Percentiles rank a stretch among this genome's conserved stretches.
phyloP scores from a whole-genome alignment of 2,797 vertebrate genomes.

The Typhlichthys subterraneus region DNA sequence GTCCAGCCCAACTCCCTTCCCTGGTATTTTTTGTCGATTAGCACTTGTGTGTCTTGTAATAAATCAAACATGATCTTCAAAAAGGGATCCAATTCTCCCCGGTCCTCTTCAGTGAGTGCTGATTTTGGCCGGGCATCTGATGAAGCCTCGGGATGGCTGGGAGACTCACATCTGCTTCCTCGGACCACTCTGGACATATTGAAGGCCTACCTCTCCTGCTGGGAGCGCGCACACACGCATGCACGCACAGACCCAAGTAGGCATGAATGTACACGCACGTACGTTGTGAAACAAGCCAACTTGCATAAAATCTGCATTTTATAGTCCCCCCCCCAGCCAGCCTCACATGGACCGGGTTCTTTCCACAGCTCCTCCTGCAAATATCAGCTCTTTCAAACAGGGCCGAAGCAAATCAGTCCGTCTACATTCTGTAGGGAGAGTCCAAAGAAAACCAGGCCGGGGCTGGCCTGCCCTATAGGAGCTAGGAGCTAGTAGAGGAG shows the following conservation, averaged over 20 bases:
- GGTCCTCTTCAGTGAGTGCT: conserved; percentile 35
- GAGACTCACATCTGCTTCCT: conserved; percentile 64
- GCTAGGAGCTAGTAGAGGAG: not conserved
- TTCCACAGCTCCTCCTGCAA: conserved; percentile 62
- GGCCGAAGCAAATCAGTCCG: conserved; percentile 58
- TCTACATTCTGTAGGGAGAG: conserved; percentile 61
- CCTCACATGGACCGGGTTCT: conserved; percentile 41
- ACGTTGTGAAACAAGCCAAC: not conserved
- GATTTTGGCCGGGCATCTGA: conserved; percentile 38
- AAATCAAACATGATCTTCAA: conserved; percentile 25
- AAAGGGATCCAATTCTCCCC: conserved; percentile 39
- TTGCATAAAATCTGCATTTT: not conserved
- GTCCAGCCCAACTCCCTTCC: not conserved
- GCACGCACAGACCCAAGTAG: conserved; percentile 31
- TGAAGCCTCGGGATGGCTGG: conserved; percentile 18
- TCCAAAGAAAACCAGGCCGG: conserved; percentile 54
- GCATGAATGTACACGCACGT: conserved; percentile 12
- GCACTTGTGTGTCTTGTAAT: conserved; percentile 10
- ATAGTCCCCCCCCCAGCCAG: conserved; percentile 23
- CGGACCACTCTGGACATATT: conserved; percentile 48
- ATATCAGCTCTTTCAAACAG: conserved; percentile 63
- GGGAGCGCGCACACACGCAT: conserved; percentile 42
- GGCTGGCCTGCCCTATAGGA: conserved; percentile 19
- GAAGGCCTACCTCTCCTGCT: conserved; percentile 59
- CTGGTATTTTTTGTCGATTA: conserved; percentile 22